Conservation (phyloP, 64 coral and sea anemone genomes). For the Trachythela sp. region DNA sequence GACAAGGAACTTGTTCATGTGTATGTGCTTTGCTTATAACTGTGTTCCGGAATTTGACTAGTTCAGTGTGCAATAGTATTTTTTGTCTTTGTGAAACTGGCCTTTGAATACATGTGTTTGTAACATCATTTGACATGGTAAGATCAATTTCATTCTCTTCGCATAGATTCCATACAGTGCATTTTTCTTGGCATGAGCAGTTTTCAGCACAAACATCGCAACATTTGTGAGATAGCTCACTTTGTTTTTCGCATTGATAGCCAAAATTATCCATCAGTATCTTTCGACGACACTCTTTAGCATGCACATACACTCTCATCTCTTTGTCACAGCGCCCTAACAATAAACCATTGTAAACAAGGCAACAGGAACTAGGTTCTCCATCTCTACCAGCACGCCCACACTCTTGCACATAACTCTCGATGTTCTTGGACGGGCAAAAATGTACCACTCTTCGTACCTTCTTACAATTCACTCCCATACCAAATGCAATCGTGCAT, state of each 20-base stretch:
- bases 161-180: neutral
- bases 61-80: neutral
- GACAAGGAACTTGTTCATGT: neutral
- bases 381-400: neutral
- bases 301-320: neutral
- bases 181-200: neutral
- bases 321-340: neutral
- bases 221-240: neutral
- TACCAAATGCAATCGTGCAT: conserved; percentile 8
- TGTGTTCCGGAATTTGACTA: neutral
- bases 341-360: neutral
- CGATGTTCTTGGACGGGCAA: neutral
- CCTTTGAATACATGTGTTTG: neutral
- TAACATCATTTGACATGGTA: neutral
- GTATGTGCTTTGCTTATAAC: neutral
- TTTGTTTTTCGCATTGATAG: neutral
- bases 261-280: neutral
- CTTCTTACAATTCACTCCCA: neutral
- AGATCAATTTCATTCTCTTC: neutral
- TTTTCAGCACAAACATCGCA: neutral
- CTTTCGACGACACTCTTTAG: neutral
- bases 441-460: conserved; percentile 16
- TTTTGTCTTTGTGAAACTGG: neutral
- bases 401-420: neutral
- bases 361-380: neutral